Conservation (phyloP, 2,888 invertebrate species). For the Yponomeuta cagnagella region DNA sequence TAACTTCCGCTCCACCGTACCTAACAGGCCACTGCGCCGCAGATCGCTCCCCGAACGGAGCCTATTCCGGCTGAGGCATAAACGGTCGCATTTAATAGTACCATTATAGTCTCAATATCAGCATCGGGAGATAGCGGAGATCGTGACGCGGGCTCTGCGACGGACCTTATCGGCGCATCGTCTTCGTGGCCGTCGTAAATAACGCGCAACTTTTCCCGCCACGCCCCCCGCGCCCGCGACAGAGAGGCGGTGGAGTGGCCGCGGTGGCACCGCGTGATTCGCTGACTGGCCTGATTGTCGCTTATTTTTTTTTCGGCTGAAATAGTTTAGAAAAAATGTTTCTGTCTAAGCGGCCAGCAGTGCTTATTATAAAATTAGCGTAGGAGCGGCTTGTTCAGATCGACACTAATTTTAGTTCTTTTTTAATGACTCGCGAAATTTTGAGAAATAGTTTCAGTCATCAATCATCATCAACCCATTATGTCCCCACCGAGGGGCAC, state of each 20-base stretch:
- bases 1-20: no score
- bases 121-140: constrained; percentile 65
- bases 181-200: constrained; percentile 73
- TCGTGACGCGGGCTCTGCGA: constrained; percentile 73
- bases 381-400: no score
- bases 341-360: no score
- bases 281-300: background rate
- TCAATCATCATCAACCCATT: no score
- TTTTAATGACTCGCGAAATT: no score
- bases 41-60: background rate
- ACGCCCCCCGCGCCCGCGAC: constrained; percentile 56
- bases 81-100: constrained; percentile 29
- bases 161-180: constrained; percentile 73
- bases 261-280: background rate
- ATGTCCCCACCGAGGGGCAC: no score
- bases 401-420: no score
- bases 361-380: no score
- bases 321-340: no score
- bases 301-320: no score
- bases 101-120: constrained; percentile 67
- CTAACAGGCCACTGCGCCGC: background rate
- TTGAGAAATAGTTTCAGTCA: no score
- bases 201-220: constrained; percentile 74
- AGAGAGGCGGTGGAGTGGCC: constrained; percentile 41
- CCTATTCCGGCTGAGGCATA: constrained; percentile 4